Conservation (phyloP, 2,113 vertebrate genomes). For the Numenius arquata region DNA sequence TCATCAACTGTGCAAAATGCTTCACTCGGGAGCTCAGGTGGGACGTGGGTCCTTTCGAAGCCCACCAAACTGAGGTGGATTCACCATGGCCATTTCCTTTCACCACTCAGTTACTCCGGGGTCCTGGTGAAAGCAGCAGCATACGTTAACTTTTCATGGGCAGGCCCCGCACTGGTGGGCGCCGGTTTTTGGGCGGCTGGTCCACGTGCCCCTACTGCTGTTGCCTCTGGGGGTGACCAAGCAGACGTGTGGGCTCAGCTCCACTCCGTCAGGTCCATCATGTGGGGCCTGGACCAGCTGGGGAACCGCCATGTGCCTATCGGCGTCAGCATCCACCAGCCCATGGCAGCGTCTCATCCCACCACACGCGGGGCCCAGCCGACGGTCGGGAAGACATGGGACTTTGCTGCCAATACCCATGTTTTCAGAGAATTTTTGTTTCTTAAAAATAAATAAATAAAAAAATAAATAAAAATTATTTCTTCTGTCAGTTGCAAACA, state of each 20-base stretch:
- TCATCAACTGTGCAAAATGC: rapidly evolving
- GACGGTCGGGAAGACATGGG: rapidly evolving
- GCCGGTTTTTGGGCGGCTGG: rapidly evolving
- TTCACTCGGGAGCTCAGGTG: rapidly evolving
- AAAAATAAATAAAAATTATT: neutral
- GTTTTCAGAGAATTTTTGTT: neutral
- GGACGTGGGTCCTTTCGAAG: rapidly evolving
- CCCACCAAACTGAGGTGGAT: neutral
- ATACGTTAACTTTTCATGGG: rapidly evolving
- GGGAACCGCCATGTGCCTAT: rapidly evolving
- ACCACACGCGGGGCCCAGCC: rapidly evolving
- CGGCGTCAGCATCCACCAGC: rapidly evolving
- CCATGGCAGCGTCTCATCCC: rapidly evolving
- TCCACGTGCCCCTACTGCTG: rapidly evolving
- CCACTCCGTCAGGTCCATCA: rapidly evolving
- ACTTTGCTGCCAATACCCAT: no score
- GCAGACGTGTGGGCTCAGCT: rapidly evolving
- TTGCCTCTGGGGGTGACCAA: rapidly evolving
- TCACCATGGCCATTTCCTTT: rapidly evolving
- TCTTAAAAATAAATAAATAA: no score
- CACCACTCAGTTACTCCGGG: rapidly evolving
- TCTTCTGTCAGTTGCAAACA: neutral
- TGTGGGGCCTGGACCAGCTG: rapidly evolving
- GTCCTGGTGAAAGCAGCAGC: rapidly evolving
- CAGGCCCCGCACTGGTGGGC: rapidly evolving